phyloP scores from a whole-genome alignment of 2,113 vertebrate species.

The Eulacestoma nigropectus region DNA sequence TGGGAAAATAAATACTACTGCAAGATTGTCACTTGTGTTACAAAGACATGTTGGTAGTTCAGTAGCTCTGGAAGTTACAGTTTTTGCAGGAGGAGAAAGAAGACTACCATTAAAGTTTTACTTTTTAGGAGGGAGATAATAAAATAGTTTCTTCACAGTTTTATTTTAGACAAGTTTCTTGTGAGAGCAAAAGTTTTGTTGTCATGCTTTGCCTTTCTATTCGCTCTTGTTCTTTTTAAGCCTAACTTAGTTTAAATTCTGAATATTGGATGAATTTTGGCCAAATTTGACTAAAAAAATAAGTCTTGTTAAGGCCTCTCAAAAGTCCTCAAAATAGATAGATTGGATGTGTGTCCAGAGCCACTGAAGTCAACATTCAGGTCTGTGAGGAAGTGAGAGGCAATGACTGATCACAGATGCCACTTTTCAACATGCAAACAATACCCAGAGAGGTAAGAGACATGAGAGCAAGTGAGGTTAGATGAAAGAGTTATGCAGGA shows the following conservation, averaged over 20 bases:
- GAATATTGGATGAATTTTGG: neutral
- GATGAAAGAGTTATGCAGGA: neutral
- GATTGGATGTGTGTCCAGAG: neutral
- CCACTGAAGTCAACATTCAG: neutral
- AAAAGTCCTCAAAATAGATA: neutral
- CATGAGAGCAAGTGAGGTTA: neutral
- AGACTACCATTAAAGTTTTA: neutral
- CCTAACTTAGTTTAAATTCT: neutral
- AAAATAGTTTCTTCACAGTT: neutral
- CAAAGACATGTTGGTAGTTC: neutral
- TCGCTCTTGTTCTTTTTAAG: neutral
- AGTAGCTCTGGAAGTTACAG: neutral
- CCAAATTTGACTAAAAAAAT: neutral
- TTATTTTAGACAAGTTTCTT: neutral
- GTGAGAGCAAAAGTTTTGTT: neutral
- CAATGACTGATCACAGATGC: neutral
- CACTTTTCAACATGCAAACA: neutral
- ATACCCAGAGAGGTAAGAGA: neutral
- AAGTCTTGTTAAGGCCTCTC: neutral
- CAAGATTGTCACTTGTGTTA: neutral
- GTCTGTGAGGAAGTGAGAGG: neutral
- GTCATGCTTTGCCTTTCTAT: neutral
- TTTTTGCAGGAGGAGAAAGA: neutral
- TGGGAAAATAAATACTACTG: neutral
- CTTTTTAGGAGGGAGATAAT: neutral